A percentile compares a stretch with the other conserved stretches of the same genome.
Evolutionary conservation across 2,888 invertebrate species (phyloP).

Genomic region (Lasioglossum figueresi): DNA sequence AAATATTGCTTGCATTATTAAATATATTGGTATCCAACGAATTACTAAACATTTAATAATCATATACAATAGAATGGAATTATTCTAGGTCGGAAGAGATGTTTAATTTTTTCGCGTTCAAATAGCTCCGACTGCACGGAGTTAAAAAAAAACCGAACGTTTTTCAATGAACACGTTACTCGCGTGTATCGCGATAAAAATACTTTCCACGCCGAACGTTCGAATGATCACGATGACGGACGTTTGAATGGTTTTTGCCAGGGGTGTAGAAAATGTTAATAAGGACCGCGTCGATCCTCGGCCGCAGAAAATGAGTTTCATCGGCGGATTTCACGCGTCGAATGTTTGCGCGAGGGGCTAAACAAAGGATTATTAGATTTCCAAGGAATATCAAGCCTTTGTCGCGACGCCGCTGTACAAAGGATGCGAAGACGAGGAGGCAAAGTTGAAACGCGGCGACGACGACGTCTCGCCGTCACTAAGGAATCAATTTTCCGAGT

Average conservation of each 20-base stretch:
- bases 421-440: conserved; percentile 28
- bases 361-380: conserved; percentile 25
- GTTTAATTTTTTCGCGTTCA: no score
- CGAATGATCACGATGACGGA: not conserved
- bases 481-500: conserved; percentile 72
- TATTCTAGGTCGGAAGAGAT: no score
- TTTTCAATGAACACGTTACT: not conserved
- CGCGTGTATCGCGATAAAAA: not conserved
- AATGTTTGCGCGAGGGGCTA: not conserved
- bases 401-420: conserved; percentile 7
- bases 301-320: not conserved
- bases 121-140: no score
- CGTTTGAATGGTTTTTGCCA: not conserved
- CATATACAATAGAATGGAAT: no score
- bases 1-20: no score
- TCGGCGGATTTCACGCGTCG: conserved; percentile 1
- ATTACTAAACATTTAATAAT: no score
- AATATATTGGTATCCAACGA: no score
- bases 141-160: not conserved
- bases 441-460: conserved; percentile 61
- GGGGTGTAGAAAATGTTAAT: not conserved
- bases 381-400: conserved; percentile 27
- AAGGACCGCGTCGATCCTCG: not conserved
- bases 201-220: not conserved
- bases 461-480: conserved; percentile 52